Conservation (phyloP, 2,888 invertebrate species). For the Pseudococcus jackbeardsleyi region DNA sequence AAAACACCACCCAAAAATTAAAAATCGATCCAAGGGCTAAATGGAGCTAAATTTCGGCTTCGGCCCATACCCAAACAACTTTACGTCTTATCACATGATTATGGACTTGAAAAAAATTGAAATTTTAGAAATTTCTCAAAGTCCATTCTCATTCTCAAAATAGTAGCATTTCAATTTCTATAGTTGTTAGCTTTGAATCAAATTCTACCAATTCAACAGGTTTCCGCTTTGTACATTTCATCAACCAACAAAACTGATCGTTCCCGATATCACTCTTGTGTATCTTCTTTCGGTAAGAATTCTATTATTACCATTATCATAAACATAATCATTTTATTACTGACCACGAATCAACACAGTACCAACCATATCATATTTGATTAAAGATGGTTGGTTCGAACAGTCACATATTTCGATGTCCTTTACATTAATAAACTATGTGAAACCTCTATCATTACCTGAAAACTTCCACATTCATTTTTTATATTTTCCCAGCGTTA, state of each 20-base stretch:
- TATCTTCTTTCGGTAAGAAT: not conserved
- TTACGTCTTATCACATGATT: too few relatives aligned
- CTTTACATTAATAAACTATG: not conserved
- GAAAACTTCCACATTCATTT: not conserved
- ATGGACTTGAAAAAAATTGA: too few relatives aligned
- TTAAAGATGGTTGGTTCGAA: not conserved
- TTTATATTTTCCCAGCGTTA: conserved; percentile 4
- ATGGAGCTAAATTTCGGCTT: too few relatives aligned
- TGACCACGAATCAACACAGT: not conserved
- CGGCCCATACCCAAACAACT: too few relatives aligned
- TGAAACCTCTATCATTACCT: not conserved
- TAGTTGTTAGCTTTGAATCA: not conserved
- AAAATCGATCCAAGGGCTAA: too few relatives aligned
- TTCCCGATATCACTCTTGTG: not conserved
- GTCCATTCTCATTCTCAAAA: too few relatives aligned
- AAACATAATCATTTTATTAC: not conserved
- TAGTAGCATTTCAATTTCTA: not conserved
- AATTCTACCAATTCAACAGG: not conserved
- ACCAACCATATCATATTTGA: not conserved
- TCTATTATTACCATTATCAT: not conserved
- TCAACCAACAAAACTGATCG: not conserved
- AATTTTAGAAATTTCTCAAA: too few relatives aligned
- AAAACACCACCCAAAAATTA: not conserved
- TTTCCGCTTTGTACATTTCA: not conserved
- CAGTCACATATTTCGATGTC: not conserved